Evolutionary conservation across 2,113 vertebrate genomes (phyloP).

Genomic region (Stercorarius parasiticus): DNA sequence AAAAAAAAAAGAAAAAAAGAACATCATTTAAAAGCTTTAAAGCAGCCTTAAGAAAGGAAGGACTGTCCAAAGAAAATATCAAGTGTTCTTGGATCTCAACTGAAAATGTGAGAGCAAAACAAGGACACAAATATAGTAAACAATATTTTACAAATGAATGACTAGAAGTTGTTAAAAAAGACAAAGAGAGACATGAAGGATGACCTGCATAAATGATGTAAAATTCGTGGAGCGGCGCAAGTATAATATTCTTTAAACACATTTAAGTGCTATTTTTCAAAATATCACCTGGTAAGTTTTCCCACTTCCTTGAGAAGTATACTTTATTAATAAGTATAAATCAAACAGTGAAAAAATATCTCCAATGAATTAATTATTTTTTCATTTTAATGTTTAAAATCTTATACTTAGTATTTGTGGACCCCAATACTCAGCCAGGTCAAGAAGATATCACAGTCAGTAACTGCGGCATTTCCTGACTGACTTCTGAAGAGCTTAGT

Average conservation of each 20-base stretch:
- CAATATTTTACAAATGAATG: neutral
- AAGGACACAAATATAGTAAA: neutral
- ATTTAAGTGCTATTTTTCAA: neutral
- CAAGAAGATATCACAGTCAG: neutral
- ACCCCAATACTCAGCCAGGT: neutral
- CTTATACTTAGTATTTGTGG: neutral
- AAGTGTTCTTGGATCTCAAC: neutral
- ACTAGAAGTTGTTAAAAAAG: neutral
- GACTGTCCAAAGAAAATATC: neutral
- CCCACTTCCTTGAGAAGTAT: neutral
- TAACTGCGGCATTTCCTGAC: neutral
- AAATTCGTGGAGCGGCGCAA: neutral
- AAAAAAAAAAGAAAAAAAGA: neutral
- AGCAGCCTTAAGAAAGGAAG: neutral
- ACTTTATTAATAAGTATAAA: neutral
- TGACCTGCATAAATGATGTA: neutral
- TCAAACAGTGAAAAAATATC: neutral
- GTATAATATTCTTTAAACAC: neutral
- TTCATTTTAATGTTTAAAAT: neutral
- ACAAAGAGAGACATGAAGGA: neutral
- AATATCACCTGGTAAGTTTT: neutral
- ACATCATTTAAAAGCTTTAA: neutral
- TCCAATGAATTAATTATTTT: neutral
- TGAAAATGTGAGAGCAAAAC: neutral
- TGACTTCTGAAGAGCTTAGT: neutral